Evolutionary conservation across 2,113 vertebrate species (phyloP).

Genomic region (Equus quagga): DNA sequence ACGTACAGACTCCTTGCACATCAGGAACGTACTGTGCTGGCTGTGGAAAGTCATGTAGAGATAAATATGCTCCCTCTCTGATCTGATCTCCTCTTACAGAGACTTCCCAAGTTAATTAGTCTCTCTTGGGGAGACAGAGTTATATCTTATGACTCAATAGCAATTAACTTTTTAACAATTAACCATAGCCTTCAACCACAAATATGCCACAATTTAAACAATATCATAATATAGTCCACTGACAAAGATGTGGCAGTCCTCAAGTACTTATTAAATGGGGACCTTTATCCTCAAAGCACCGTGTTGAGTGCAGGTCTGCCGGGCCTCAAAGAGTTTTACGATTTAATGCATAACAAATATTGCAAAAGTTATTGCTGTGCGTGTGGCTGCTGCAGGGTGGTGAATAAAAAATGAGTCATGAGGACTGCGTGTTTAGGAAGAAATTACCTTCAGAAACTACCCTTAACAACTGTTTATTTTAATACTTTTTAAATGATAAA

Average conservation of each 20-base stretch:
- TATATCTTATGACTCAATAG: conserved; percentile 37
- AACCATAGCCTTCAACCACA: neutral
- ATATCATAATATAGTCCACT: neutral
- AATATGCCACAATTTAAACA: neutral
- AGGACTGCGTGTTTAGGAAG: neutral
- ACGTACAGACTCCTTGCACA: neutral
- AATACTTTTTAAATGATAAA: neutral
- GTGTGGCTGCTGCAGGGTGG: neutral
- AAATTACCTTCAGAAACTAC: neutral
- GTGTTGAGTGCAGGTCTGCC: neutral
- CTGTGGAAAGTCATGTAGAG: neutral
- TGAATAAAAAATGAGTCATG: neutral
- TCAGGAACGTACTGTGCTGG: neutral
- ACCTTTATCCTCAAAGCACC: neutral
- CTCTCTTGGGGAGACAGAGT: neutral
- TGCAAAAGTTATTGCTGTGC: neutral
- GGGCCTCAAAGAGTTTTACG: neutral
- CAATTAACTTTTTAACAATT: conserved; percentile 47
- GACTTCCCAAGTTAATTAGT: neutral
- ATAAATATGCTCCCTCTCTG: neutral
- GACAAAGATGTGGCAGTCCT: neutral
- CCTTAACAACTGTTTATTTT: neutral
- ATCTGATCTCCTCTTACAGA: neutral
- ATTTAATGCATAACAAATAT: neutral
- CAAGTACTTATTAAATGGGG: neutral